phyloP scores from a whole-genome alignment of 2,888 invertebrate species.

The Sabatieria punctata region DNA sequence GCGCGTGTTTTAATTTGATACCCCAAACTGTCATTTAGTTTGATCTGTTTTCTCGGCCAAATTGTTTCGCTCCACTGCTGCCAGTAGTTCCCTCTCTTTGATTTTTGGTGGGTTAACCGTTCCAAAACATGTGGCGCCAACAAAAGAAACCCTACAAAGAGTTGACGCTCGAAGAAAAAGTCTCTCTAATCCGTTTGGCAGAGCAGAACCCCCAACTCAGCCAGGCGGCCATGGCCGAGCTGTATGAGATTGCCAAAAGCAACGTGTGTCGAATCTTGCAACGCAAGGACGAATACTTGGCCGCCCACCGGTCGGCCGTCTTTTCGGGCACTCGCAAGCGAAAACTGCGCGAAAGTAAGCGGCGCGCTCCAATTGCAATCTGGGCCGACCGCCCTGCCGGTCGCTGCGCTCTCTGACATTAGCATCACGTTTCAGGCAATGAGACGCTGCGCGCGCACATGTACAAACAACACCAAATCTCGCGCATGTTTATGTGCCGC shows the following conservation, averaged over 20 bases:
- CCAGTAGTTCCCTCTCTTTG: no score
- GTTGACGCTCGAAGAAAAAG: slow-evolving; percentile 24
- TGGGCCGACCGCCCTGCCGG: no score
- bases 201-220: slow-evolving; percentile 20
- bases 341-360: slow-evolving; percentile 21
- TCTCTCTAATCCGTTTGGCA: slow-evolving; percentile 22
- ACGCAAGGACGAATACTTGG: slow-evolving; percentile 20
- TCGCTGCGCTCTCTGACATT: no score
- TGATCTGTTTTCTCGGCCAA: no score
- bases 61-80: no score
- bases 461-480: slow-evolving; percentile 28
- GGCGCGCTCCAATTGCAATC: no score
- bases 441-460: slow-evolving; percentile 30
- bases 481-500: slow-evolving; percentile 30
- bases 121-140: no score
- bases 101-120: no score
- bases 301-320: slow-evolving; percentile 16
- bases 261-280: slow-evolving; percentile 27
- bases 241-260: slow-evolving; percentile 24
- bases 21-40: no score
- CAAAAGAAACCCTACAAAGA: slow-evolving; percentile 24
- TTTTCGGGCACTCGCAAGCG: slow-evolving; percentile 22
- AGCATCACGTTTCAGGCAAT: slow-evolving; percentile 27
- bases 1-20: no score
- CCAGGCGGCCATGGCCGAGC: slow-evolving; percentile 23